phyloP scores from a whole-genome alignment of 2,888 invertebrate genomes.

The Thymelicus sylvestris region DNA sequence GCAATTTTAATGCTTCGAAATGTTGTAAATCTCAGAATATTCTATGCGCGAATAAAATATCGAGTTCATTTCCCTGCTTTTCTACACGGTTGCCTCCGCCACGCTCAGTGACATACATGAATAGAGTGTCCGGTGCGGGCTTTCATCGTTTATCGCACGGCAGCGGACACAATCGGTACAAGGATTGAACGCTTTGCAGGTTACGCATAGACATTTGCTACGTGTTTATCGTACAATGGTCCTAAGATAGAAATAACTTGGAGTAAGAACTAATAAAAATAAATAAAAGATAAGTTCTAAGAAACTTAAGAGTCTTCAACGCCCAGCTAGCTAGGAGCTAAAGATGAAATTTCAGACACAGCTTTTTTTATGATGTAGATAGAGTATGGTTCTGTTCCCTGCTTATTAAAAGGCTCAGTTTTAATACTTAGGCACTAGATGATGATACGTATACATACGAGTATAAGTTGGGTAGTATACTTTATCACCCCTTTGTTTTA shows the following conservation, averaged over 20 bases:
- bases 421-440: too few relatives aligned
- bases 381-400: too few relatives aligned
- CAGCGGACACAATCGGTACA: conserved; percentile 63
- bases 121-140: conserved; percentile 75
- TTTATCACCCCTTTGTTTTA: not conserved
- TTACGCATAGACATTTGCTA: conserved; percentile 23
- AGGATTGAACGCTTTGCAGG: conserved; percentile 46
- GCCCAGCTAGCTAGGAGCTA: too few relatives aligned
- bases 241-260: not conserved
- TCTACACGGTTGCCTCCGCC: conserved; percentile 62
- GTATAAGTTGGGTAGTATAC: not conserved
- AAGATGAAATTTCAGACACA: too few relatives aligned
- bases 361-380: too few relatives aligned
- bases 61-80: conserved; percentile 53
- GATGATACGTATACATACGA: too few relatives aligned
- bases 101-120: conserved; percentile 74
- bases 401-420: too few relatives aligned
- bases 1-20: not conserved
- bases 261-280: too few relatives aligned
- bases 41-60: conserved; percentile 20
- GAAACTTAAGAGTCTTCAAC: too few relatives aligned
- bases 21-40: not conserved
- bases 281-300: too few relatives aligned
- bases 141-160: conserved; percentile 74
- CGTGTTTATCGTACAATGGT: conserved; percentile 8